Evolutionary conservation across 2,797 vertebrate genomes (phyloP).

Genomic region (Petrocephalus schoutedeni): DNA sequence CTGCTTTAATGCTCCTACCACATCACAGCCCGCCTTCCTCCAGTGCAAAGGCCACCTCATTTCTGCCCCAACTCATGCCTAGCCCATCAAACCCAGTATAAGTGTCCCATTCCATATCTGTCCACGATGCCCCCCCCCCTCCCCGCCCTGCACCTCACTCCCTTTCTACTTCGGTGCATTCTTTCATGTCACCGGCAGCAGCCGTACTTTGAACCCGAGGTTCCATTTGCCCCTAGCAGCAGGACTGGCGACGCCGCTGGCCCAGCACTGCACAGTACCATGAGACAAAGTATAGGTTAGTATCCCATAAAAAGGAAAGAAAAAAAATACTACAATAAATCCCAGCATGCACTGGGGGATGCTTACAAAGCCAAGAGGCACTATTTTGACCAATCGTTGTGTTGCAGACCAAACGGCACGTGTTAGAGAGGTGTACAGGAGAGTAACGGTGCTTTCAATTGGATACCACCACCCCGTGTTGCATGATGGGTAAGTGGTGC

Average conservation of each 20-base stretch:
- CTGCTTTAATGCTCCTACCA: not conserved
- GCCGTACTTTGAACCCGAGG: slow-evolving; percentile 61
- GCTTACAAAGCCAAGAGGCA: not conserved
- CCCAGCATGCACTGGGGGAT: not conserved
- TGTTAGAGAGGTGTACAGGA: not conserved
- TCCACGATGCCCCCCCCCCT: not conserved
- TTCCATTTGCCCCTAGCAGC: slow-evolving; percentile 56
- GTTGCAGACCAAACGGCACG: not conserved
- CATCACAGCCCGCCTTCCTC: slow-evolving; percentile 26
- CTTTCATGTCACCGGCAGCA: slow-evolving; percentile 58
- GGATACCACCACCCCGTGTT: not conserved
- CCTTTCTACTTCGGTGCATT: slow-evolving; percentile 53
- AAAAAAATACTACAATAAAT: not conserved
- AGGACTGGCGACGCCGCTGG: not conserved
- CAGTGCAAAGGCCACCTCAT: slow-evolving; percentile 55
- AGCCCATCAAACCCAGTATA: not conserved
- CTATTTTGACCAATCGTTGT: not conserved
- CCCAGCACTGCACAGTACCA: not conserved
- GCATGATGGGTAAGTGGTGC: not conserved
- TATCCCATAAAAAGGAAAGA: not conserved
- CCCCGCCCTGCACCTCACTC: not conserved
- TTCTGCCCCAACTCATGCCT: slow-evolving; percentile 47
- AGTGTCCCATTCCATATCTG: not conserved
- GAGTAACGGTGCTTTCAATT: not conserved
- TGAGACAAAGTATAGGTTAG: not conserved